A percentile compares a stretch with the other conserved stretches of the same genome.
These are phyloP conservation scores for Drosophila parthenogenetica DNA, from an alignment of 2,888 invertebrate species.

Conservation along the genomic window DNA sequence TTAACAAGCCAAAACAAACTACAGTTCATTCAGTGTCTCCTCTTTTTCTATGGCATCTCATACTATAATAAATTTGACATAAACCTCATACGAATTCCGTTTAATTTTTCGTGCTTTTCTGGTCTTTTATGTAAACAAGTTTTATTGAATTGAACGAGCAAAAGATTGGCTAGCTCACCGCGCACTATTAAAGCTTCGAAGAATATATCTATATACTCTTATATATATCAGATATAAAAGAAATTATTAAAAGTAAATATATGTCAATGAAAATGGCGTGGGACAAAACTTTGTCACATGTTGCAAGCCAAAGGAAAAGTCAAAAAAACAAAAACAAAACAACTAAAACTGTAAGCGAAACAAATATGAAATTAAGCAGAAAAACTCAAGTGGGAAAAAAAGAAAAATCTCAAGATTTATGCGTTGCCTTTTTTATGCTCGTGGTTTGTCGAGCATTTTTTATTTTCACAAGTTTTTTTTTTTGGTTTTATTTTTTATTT, in stretches of 20 bases:
- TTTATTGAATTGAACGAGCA: slow-evolving; percentile 66
- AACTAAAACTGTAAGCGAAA: slow-evolving; percentile 8
- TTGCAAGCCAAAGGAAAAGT: slow-evolving; percentile 44
- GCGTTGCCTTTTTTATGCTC: slow-evolving; percentile 52
- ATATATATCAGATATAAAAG: slow-evolving; percentile 13
- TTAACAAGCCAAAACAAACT: not conserved
- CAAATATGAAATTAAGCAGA: slow-evolving; percentile 14
- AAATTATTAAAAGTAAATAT: slow-evolving; percentile 45
- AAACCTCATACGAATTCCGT: slow-evolving; percentile 42
- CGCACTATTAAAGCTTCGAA: slow-evolving; percentile 27
- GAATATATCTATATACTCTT: slow-evolving; percentile 9
- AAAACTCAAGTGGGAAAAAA: slow-evolving; percentile 5
- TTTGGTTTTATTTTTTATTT: slow-evolving; percentile 25
- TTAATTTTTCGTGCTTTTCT: slow-evolving; percentile 54
- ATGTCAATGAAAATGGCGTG: slow-evolving; percentile 44
- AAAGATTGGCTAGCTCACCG: slow-evolving; percentile 34
- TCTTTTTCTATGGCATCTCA: slow-evolving; percentile 25
- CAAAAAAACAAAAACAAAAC: slow-evolving; percentile 10
- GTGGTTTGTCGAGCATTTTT: slow-evolving; percentile 35
- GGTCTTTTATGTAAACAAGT: slow-evolving; percentile 66
- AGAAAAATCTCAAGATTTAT: slow-evolving; percentile 60
- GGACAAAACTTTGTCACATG: slow-evolving; percentile 53
- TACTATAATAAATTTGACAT: slow-evolving; percentile 44
- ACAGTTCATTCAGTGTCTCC: not conserved
- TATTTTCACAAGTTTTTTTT: slow-evolving; percentile 3